phyloP scores from a whole-genome alignment of 2,888 invertebrate species.

The Parthenolecanium corni region DNA sequence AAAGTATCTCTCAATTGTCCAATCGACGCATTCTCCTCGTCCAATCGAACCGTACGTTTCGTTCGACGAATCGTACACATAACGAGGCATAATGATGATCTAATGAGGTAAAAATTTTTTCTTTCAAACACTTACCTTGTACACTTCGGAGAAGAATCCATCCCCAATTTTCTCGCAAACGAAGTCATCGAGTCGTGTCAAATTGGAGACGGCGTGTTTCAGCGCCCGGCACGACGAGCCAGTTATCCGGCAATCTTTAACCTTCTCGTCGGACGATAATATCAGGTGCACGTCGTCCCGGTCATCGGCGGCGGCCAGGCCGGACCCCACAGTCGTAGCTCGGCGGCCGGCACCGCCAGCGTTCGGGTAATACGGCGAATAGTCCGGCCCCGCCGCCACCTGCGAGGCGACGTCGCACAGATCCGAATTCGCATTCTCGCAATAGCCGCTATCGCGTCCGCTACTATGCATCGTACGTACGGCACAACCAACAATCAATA shows the following conservation, averaged over 20 bases:
- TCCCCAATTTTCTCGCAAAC: conserved; percentile 81
- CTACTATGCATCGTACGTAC: conserved; percentile 24
- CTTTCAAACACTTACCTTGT: conserved; percentile 72
- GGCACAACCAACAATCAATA: conserved; percentile 7
- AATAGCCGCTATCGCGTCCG: conserved; percentile 26
- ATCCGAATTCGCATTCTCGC: conserved; percentile 21
- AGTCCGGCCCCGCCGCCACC: neutral
- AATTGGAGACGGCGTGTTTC: conserved; percentile 77
- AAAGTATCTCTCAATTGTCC: too few relatives aligned
- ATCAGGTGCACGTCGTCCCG: conserved; percentile 3
- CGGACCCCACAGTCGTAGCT: neutral
- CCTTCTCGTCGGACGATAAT: neutral
- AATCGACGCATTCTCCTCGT: too few relatives aligned
- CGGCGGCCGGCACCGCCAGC: neutral
- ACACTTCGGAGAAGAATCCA: conserved; percentile 95
- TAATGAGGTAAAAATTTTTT: too few relatives aligned
- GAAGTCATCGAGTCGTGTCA: conserved; percentile 90
- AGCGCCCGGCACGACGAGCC: conserved; percentile 80
- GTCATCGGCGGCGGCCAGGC: neutral
- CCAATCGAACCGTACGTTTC: too few relatives aligned
- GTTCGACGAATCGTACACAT: too few relatives aligned
- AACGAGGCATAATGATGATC: too few relatives aligned
- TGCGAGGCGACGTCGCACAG: conserved; percentile 1
- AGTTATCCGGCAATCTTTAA: conserved; percentile 42
- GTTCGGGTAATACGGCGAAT: neutral